Conservation (phyloP, 2,888 invertebrate genomes). For the Hydroisotoma schaefferi region DNA sequence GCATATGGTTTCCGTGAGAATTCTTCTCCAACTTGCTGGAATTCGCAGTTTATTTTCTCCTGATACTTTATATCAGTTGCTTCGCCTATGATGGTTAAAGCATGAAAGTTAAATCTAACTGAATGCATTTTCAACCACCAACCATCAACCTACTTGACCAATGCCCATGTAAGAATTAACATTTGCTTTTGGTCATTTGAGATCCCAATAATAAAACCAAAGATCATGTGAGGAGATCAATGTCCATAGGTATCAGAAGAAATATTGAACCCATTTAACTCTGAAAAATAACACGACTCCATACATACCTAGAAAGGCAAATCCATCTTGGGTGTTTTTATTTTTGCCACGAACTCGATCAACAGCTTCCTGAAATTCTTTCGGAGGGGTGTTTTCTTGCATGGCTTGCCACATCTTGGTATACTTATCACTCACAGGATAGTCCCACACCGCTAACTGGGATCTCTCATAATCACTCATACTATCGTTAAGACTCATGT, state of each 20-base stretch:
- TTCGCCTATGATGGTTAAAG: slow-evolving; percentile 60
- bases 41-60: slow-evolving; percentile 77
- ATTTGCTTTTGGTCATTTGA: no score
- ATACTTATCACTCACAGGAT: slow-evolving; percentile 96
- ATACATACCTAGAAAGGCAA: slow-evolving; percentile 84
- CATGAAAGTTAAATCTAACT: neutral
- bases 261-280: no score
- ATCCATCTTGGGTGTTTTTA: slow-evolving; percentile 71
- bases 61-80: slow-evolving; percentile 86
- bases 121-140: no score
- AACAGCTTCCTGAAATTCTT: slow-evolving; percentile 73
- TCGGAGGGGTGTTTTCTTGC: slow-evolving; percentile 77
- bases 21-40: slow-evolving; percentile 91
- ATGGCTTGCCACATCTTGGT: slow-evolving; percentile 99
- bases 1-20: slow-evolving; percentile 97
- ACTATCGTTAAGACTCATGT: slow-evolving; percentile 93
- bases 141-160: no score
- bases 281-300: no score
- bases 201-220: no score
- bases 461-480: slow-evolving; percentile 83
- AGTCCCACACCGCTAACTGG: slow-evolving; percentile 96
- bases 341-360: slow-evolving; percentile 61
- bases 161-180: no score
- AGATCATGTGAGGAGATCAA: no score
- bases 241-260: neutral